These are phyloP conservation scores for Teleogryllus occipitalis DNA, from an alignment of 1,140 invertebrate genomes.

Conservation along the genomic window DNA sequence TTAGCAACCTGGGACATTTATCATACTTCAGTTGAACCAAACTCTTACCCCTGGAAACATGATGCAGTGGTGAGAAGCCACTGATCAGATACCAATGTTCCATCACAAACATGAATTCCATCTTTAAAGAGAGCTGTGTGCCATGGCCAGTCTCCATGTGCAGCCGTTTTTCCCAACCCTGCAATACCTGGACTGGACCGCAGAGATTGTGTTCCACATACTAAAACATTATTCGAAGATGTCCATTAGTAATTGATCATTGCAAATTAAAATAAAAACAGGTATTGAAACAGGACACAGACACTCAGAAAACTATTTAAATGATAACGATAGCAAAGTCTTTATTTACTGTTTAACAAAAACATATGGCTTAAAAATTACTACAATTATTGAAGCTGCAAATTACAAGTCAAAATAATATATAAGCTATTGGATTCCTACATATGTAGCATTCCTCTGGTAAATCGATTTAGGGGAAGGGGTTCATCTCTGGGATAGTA, in stretches of 20 bases:
- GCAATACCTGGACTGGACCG: constrained; percentile 39
- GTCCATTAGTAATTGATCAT: neutral
- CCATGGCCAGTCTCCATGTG: constrained; percentile 83
- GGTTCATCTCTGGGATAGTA: no score
- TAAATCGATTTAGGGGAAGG: no score
- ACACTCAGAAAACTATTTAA: no score
- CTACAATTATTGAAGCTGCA: no score
- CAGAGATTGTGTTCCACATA: constrained; percentile 62
- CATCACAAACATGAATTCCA: constrained; percentile 80
- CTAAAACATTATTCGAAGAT: constrained; percentile 34
- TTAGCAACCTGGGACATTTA: no score
- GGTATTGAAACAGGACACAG: constrained; percentile 8
- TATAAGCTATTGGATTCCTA: no score
- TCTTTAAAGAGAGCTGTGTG: constrained; percentile 73
- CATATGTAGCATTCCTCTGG: no score
- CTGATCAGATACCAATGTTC: constrained; percentile 63
- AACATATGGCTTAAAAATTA: no score
- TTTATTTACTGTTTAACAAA: no score
- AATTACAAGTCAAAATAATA: no score
- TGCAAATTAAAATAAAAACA: constrained; percentile 18
- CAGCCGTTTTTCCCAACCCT: constrained; percentile 56
- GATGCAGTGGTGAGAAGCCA: constrained; percentile 83
- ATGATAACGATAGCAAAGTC: no score
- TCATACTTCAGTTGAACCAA: no score
- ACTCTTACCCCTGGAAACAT: constrained; percentile 66